These are phyloP conservation scores for Leucoraja erinaceus DNA, from an alignment of 2,113 vertebrate genomes.

Conservation along the genomic window DNA sequence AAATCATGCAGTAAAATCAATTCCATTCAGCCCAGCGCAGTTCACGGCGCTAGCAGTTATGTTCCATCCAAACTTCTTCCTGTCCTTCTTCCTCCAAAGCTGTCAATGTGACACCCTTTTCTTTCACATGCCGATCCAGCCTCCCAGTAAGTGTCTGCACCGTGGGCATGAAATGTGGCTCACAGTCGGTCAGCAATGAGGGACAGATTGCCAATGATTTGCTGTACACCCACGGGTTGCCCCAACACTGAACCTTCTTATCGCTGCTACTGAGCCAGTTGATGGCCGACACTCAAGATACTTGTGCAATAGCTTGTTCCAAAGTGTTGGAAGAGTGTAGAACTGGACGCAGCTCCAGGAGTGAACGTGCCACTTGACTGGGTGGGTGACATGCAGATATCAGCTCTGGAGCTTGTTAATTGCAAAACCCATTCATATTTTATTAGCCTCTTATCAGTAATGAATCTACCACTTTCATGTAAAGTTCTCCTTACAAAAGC, in stretches of 20 bases:
- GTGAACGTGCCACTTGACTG: not conserved
- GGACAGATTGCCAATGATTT: not conserved
- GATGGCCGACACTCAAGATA: not conserved
- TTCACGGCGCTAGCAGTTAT: too few relatives aligned
- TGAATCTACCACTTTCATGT: slow-evolving; percentile 76
- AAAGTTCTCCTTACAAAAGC: slow-evolving; percentile 74
- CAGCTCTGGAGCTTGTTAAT: slow-evolving; percentile 62
- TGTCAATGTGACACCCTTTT: too few relatives aligned
- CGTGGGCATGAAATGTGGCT: not conserved
- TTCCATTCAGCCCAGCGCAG: too few relatives aligned
- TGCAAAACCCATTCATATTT: slow-evolving; percentile 74
- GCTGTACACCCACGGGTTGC: not conserved
- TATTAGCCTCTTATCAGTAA: slow-evolving; percentile 79
- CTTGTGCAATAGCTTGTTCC: not conserved
- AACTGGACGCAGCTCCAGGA: not conserved
- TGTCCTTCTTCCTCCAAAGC: too few relatives aligned
- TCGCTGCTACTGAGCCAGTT: not conserved
- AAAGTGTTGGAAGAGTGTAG: not conserved
- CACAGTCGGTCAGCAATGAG: not conserved
- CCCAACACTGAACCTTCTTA: not conserved
- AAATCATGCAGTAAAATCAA: too few relatives aligned
- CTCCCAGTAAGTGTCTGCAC: too few relatives aligned
- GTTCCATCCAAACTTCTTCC: too few relatives aligned
- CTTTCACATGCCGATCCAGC: too few relatives aligned
- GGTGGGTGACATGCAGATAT: not conserved